Percentiles rank a stretch among this genome's conserved stretches.
These are phyloP conservation scores for Neopipo cinnamomea DNA, from an alignment of 2,113 vertebrate species.

Conservation along the genomic window DNA sequence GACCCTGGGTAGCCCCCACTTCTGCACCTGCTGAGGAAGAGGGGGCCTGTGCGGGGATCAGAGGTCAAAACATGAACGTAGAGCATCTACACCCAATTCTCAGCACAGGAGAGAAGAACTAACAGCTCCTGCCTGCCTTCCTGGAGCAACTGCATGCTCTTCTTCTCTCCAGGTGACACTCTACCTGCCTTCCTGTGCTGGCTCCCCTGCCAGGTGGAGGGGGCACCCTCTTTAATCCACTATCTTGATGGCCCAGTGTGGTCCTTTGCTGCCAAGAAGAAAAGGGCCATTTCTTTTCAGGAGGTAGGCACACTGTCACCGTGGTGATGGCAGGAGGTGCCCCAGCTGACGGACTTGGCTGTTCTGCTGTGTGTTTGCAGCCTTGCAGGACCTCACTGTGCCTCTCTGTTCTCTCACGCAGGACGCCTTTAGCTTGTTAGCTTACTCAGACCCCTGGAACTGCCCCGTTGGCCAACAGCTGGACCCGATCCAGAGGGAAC, in stretches of 20 bases:
- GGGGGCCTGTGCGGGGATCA: background rate
- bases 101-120: background rate
- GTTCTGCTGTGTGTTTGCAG: background rate
- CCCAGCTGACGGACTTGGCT: background rate
- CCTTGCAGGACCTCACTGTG: background rate
- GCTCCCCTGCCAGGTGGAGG: background rate
- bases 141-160: background rate
- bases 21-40: background rate
- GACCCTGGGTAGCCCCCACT: background rate
- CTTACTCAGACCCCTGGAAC: constrained; percentile 97
- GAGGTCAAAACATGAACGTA: background rate
- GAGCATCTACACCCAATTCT: background rate
- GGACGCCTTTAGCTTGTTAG: constrained; percentile 97
- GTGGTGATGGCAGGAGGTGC: background rate
- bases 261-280: background rate
- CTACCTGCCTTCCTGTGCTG: background rate
- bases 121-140: background rate
- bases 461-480: constrained; percentile 97
- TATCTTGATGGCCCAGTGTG: background rate
- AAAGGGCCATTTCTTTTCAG: constrained; percentile 11
- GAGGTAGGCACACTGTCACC: background rate
- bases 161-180: background rate
- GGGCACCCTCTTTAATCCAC: background rate
- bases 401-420: constrained; percentile 61
- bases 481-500: constrained; percentile 94